These are phyloP conservation scores for Conus canariensis DNA, from an alignment of 2,888 invertebrate species.

Conservation along the genomic window DNA sequence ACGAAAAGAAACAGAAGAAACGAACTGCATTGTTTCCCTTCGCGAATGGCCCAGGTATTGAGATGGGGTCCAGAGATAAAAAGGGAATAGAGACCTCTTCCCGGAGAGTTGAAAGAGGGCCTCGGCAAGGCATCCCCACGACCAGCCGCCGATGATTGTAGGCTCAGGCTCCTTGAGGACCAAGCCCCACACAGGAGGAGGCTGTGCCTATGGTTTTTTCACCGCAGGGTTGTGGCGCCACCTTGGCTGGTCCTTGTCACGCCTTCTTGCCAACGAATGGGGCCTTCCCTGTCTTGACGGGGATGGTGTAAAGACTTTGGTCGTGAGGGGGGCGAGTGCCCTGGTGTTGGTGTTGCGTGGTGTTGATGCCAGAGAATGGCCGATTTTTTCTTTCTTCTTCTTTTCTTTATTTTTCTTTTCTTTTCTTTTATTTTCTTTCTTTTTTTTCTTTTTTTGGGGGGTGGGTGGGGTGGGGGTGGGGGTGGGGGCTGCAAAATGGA, in stretches of 20 bases:
- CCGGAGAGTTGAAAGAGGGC: background rate
- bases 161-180: too few relatives aligned
- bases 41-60: background rate
- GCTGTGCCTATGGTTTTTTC: background rate
- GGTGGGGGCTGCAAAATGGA: too few relatives aligned
- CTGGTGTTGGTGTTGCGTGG: background rate
- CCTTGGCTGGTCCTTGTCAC: background rate
- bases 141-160: too few relatives aligned
- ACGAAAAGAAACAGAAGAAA: background rate
- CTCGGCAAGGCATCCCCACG: background rate
- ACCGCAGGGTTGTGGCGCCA: conserved; percentile 1
- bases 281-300: background rate
- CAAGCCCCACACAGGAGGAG: too few relatives aligned
- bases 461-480: too few relatives aligned
- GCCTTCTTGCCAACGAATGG: background rate
- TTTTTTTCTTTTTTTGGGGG: background rate
- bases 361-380: background rate
- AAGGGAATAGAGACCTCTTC: background rate
- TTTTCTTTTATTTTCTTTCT: background rate
- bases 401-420: background rate
- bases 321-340: background rate
- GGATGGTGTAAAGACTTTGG: background rate
- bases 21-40: background rate
- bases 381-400: background rate
- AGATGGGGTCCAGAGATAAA: conserved; percentile 14